Evolutionary conservation across 2,888 invertebrate genomes (phyloP), one percentile per base, ranked within the genome.

Genomic region (Synanthedon andrenaeformis): DNA sequence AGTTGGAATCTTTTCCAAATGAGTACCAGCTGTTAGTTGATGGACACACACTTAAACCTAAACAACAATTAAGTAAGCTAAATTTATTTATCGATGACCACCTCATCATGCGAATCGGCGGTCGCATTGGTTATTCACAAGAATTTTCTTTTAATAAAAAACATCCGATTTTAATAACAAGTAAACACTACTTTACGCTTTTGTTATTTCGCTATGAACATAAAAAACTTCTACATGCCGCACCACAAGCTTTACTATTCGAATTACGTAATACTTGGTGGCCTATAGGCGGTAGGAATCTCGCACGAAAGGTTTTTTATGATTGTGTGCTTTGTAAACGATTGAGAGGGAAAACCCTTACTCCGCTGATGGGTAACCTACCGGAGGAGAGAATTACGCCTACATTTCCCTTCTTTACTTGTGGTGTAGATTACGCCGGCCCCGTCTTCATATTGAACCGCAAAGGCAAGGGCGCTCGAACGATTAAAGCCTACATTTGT

Each of bases 391-490:
- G 64, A 42, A 14, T 67, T 41, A 51, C 54, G 35, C 51, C 58
- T 8, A 57, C 49, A 17, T 59, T 53, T 49, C 62, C 62, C 1
- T 65, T 63, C 56, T 42, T 58, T 19, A 53, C 48, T 12, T 56
- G 58, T 11, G 64, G 62, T n/a, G 64, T 64, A 0, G 62, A 64
- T 14, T 62, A 64, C 50, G 60, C 59, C 0, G 64, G 64, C 8
- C 65, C 64, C 41, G 28, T 64, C 41, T 53, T 55, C 14, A 55
- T 58, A 28, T 51, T 63, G 11, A 63, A 60, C 51, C 53, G 41
- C 23, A 11, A n/a, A n/a, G 42, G 42, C n/a, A 11, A n/a, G n/a
- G 42, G 42, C 1, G 42, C 42, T 3, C 11, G n/a, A 42, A 42
- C 42, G n/a, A n/a, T 42, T n/a, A 42, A 42, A n/a, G 11, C 8